Evolutionary conservation across 2,797 vertebrate genomes (phyloP).

Genomic region (Gobionotothen gibberifrons): DNA sequence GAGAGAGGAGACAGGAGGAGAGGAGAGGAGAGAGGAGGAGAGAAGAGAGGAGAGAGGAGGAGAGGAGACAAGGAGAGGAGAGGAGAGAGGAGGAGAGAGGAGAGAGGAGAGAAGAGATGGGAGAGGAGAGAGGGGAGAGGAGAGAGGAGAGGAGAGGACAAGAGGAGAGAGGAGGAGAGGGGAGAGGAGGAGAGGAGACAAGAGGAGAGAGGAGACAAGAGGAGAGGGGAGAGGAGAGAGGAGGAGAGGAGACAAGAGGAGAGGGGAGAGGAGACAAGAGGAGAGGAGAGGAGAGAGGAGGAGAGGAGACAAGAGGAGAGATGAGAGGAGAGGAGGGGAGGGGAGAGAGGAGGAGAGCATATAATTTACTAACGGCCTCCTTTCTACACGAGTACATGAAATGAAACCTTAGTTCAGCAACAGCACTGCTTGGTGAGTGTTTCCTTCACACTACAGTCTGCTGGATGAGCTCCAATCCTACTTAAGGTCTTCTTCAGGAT

Average conservation of each 20-base stretch:
- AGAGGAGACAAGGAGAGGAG: not conserved
- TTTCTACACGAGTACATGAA: conserved; percentile 6
- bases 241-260: not conserved
- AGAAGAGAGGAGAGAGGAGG: not conserved
- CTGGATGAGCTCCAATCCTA: conserved; percentile 32
- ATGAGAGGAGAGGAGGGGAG: conserved; percentile 2
- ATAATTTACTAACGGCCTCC: conserved; percentile 1
- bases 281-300: not conserved
- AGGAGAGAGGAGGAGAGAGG: not conserved
- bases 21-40: not conserved
- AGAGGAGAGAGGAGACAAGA: not conserved
- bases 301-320: not conserved
- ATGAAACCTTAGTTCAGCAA: conserved; percentile 24
- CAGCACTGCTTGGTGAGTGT: conserved; percentile 20
- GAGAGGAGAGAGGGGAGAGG: not conserved
- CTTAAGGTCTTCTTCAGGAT: conserved; percentile 52
- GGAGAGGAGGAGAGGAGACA: no score
- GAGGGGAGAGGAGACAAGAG: conserved; percentile 12
- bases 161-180: no score
- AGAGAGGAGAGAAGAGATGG: no score
- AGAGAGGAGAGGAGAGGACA: conserved; percentile 7
- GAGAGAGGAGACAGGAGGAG: conserved; percentile 3
- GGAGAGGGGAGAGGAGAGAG: not conserved
- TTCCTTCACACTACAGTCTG: conserved; percentile 29
- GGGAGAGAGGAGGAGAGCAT: not conserved